phyloP scores from a whole-genome alignment of 2,797 vertebrate species.

The Cirrhinus molitorella region DNA sequence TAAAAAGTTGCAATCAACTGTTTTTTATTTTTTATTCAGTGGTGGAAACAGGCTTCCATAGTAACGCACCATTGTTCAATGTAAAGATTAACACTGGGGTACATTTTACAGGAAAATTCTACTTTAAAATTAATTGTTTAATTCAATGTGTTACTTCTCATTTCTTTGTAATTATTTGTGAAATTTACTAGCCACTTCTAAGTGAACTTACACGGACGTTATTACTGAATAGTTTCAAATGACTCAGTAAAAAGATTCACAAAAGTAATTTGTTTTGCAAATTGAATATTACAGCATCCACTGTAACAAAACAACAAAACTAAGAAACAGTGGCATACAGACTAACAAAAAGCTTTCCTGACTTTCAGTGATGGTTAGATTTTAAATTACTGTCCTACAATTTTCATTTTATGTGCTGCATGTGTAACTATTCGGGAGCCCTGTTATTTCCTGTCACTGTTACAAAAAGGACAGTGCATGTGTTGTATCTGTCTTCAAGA shows the following conservation, averaged over 20 bases:
- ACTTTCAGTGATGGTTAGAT: background rate
- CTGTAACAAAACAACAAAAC: background rate
- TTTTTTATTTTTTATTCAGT: no score
- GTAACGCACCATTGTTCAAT: background rate
- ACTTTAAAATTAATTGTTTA: background rate
- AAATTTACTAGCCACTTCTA: background rate
- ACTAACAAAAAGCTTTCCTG: background rate
- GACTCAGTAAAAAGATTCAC: background rate
- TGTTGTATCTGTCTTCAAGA: background rate
- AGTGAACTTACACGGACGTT: background rate
- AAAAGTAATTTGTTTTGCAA: background rate
- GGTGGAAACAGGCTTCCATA: no score
- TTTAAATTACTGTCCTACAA: background rate
- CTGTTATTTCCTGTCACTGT: background rate
- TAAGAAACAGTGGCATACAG: background rate
- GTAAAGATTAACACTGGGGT: background rate
- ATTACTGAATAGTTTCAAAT: background rate
- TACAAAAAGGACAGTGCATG: background rate
- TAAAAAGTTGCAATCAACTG: no score
- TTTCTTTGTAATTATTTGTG: background rate
- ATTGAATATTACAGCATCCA: background rate
- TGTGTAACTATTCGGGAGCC: background rate
- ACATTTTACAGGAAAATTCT: background rate
- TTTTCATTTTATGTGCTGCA: background rate
- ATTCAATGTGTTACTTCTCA: background rate